Percentiles rank a stretch among this genome's conserved stretches.
Evolutionary conservation across 2,113 vertebrate genomes (phyloP).

Genomic region (Aix galericulata): DNA sequence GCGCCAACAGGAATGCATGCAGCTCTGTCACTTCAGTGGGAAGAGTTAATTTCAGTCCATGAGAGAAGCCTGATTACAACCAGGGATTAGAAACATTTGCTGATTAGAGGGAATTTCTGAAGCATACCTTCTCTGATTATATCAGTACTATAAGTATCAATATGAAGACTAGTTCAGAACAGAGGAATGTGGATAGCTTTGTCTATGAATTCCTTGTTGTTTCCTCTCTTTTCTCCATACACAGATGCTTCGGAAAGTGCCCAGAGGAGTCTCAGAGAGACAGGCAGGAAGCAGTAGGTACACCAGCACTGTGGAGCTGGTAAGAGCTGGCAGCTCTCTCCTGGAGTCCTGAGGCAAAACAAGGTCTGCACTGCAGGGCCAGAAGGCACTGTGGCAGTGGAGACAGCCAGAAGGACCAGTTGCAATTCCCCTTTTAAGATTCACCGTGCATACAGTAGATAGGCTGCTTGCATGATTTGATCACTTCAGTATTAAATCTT

Average conservation of each 20-base stretch:
- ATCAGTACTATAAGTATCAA: not conserved
- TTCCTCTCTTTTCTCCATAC: not conserved
- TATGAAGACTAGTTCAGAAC: not conserved
- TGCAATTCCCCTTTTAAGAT: not conserved
- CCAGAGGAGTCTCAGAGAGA: not conserved
- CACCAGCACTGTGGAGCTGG: not conserved
- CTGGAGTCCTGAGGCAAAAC: not conserved
- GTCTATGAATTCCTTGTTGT: not conserved
- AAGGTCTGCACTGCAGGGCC: not conserved
- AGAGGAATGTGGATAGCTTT: not conserved
- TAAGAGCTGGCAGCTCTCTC: not conserved
- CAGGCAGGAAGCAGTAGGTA: not conserved
- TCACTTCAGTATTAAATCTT: not conserved
- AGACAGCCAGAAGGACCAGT: not conserved
- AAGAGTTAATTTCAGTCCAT: not conserved
- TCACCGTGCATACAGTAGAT: not conserved
- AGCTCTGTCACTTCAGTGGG: not conserved
- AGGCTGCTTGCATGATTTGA: not conserved
- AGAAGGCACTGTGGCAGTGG: not conserved
- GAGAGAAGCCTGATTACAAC: not conserved
- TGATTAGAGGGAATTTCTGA: not conserved
- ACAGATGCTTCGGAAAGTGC: not conserved
- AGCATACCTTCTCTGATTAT: not conserved
- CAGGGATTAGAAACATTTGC: not conserved
- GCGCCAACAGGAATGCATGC: not conserved